Evolutionary conservation across 2,113 vertebrate species (phyloP), one percentile per base, ranked within the genome.

Genomic region (Protomyctophum bolini): DNA sequence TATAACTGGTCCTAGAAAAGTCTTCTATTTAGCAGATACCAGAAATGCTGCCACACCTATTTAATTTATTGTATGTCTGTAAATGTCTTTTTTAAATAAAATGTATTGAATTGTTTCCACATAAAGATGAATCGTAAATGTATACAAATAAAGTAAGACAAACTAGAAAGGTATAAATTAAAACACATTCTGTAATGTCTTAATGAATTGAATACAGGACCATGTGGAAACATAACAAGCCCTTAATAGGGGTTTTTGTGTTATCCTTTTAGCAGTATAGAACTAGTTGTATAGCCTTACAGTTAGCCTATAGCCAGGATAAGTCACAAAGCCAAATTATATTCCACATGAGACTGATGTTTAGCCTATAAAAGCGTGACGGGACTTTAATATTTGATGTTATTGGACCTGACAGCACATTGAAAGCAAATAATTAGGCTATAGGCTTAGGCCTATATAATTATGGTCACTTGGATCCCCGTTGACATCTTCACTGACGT

Each of bases 351-450:
- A 15, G 70, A 65, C 52, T 66, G 47, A 63, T 48, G 28, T 77
- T 75, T 63, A 56, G 54, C 66, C 60, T 33, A 4, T 33, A 8
- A 15, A 8, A 15, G 47, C 63, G 55, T 15, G 48, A 47, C 11
- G 10, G 28, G 63, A 73, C 52, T 66, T 28, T 70, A 50, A 41
- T 0, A 3, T 61, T 81, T 91, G 88, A 90, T 70, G 60, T 88
- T 21, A 91, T 88, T 90, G 76, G 75, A 88, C 65, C 68, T 90
- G 92, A 90, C 89, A 87, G 91, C 73, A 73, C 69, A 66, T 62
- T 85, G 84, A 87, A 78, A 79, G 58, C 70, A 70, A 64, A 80
- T 82, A 83, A 91, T 92, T 88, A 91, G 9, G 69, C 62, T 54
- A 80, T 90, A 88, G 89, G 21, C 21, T 21, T 21, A 21, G 21